Percentiles rank a stretch among this genome's conserved stretches.
These are phyloP conservation scores for Clarias platycephalus DNA, from an alignment of 2,797 vertebrate genomes.

Conservation along the genomic window DNA sequence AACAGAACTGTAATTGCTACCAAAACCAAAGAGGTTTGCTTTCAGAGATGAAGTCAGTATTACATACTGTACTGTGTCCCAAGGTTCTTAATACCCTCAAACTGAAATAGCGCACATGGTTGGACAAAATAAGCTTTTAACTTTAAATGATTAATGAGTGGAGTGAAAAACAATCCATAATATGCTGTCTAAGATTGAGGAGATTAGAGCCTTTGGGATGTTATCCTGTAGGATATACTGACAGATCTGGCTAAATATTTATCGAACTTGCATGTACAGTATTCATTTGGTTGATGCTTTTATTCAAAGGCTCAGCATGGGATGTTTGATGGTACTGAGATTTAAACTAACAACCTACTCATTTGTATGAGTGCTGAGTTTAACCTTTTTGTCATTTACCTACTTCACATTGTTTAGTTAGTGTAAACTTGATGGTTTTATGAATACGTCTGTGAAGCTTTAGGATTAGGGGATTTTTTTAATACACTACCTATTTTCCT, in stretches of 20 bases:
- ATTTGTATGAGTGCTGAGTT: background rate
- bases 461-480: constrained; percentile 26
- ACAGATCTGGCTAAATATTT: background rate
- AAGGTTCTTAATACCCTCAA: background rate
- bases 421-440: background rate
- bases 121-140: background rate
- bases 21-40: background rate
- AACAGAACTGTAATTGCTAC: background rate
- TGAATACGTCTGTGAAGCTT: background rate
- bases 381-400: background rate
- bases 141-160: background rate
- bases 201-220: background rate
- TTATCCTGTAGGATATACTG: background rate
- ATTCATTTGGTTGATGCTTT: background rate
- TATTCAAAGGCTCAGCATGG: background rate
- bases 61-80: background rate
- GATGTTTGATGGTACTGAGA: background rate
- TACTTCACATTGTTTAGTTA: background rate
- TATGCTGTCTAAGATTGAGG: background rate
- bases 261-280: background rate
- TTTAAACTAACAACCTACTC: background rate
- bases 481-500: constrained; percentile 26
- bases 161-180: background rate
- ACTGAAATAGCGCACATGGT: background rate
- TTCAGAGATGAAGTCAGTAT: background rate